phyloP scores from a whole-genome alignment of 2,888 invertebrate species.

The Phrixothrix hirtus region DNA sequence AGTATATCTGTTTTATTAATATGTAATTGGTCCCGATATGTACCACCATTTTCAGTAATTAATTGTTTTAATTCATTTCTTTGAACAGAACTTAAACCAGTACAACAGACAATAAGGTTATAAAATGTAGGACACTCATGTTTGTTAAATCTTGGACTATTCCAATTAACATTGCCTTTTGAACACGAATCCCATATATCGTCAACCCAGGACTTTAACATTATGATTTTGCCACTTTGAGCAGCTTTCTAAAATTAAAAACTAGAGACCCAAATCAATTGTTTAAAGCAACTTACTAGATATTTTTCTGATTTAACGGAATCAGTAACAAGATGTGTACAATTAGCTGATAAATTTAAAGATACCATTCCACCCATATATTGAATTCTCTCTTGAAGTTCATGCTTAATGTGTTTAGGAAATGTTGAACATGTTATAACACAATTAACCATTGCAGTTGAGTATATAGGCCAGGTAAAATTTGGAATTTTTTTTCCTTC shows the following conservation, averaged over 20 bases:
- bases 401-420: conserved; percentile 57
- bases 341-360: conserved; percentile 64
- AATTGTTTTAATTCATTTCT: conserved; percentile 68
- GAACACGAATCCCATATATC: conserved; percentile 78
- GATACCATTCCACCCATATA: conserved; percentile 79
- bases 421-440: conserved; percentile 65
- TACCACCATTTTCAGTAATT: conserved; percentile 75
- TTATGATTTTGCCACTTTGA: conserved; percentile 69
- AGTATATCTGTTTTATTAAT: conserved; percentile 62
- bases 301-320: conserved; percentile 78
- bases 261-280: no score
- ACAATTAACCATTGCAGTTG: conserved; percentile 77
- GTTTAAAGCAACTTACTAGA: conserved; percentile 68
- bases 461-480: conserved; percentile 75
- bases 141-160: conserved; percentile 65
- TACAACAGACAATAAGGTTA: conserved; percentile 76
- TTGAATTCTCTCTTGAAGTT: conserved; percentile 65
- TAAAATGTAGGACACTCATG: conserved; percentile 73
- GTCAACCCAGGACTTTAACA: conserved; percentile 79
- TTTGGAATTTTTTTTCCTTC: conserved; percentile 75
- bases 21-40: conserved; percentile 54
- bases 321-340: conserved; percentile 82
- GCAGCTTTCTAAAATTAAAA: conserved; percentile 65
- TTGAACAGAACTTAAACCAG: conserved; percentile 68
- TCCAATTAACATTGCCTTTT: conserved; percentile 63